Evolutionary conservation across 2,113 vertebrate genomes (phyloP).

Genomic region (Caretta caretta): DNA sequence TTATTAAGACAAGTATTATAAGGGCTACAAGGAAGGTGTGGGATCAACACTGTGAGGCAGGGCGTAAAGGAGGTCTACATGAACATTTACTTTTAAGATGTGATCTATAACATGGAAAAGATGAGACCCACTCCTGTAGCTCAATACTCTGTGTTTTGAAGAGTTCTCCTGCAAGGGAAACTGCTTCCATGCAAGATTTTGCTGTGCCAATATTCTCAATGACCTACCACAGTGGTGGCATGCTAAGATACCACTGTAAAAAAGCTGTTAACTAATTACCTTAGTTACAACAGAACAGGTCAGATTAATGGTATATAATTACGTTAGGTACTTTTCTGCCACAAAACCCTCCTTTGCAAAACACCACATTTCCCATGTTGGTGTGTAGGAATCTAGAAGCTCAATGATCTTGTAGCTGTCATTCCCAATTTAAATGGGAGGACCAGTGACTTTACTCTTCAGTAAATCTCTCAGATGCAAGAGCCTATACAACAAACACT

Average conservation of each 20-base stretch:
- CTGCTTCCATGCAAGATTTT: conserved; percentile 71
- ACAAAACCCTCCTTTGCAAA: conserved; percentile 51
- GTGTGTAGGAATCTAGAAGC: conserved; percentile 46
- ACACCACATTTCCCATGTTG: conserved; percentile 56
- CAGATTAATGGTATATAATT: conserved; percentile 72
- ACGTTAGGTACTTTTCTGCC: conserved; percentile 58
- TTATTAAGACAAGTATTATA: conserved; percentile 8
- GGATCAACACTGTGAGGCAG: conserved; percentile 46
- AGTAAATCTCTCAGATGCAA: neutral
- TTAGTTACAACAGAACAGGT: conserved; percentile 68
- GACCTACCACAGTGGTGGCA: conserved; percentile 70
- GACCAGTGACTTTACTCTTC: neutral
- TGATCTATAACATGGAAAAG: conserved; percentile 61
- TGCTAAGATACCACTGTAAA: conserved; percentile 65
- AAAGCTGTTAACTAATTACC: conserved; percentile 66
- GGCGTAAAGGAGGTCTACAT: conserved; percentile 50
- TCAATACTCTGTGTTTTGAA: conserved; percentile 70
- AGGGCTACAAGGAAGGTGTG: conserved; percentile 7
- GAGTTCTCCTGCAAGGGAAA: conserved; percentile 63
- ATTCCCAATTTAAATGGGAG: conserved; percentile 3
- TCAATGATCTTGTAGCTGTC: neutral
- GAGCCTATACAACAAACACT: neutral
- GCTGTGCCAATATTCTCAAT: conserved; percentile 71
- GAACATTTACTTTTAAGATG: conserved; percentile 66
- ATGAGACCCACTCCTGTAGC: conserved; percentile 67